Evolutionary conservation across 2,888 invertebrate genomes (phyloP).

Genomic region (Tipula confusa): DNA sequence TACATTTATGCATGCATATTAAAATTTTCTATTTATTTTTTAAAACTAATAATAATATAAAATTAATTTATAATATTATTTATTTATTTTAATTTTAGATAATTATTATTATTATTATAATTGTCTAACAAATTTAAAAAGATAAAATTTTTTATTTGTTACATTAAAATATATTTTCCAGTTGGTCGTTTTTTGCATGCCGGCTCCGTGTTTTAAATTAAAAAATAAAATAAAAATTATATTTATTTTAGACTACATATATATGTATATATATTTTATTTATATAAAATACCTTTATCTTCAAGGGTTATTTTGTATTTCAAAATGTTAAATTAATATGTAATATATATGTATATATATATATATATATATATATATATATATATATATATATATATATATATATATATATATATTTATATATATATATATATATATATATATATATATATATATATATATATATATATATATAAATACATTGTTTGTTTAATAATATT

Average conservation of each 20-base stretch:
- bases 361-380: background rate
- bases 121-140: conserved; percentile 30
- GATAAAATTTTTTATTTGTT: conserved; percentile 25
- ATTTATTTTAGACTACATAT: conserved; percentile 26
- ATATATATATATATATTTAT: background rate
- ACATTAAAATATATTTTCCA: conserved; percentile 43
- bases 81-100: conserved; percentile 33
- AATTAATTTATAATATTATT: conserved; percentile 33
- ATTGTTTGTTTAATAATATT: background rate
- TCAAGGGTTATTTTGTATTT: too few species aligned
- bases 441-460: background rate
- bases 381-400: background rate
- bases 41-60: conserved; percentile 34
- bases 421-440: background rate
- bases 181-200: conserved; percentile 54
- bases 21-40: conserved; percentile 32
- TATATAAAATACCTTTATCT: background rate
- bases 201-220: conserved; percentile 51
- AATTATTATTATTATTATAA: conserved; percentile 38
- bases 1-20: conserved; percentile 30
- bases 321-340: background rate
- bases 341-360: background rate
- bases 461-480: conserved; percentile 21
- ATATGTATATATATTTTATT: background rate
- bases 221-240: conserved; percentile 27